phyloP scores from a whole-genome alignment of 2,797 vertebrate species.

The Gymnoscopelus microlampas region DNA sequence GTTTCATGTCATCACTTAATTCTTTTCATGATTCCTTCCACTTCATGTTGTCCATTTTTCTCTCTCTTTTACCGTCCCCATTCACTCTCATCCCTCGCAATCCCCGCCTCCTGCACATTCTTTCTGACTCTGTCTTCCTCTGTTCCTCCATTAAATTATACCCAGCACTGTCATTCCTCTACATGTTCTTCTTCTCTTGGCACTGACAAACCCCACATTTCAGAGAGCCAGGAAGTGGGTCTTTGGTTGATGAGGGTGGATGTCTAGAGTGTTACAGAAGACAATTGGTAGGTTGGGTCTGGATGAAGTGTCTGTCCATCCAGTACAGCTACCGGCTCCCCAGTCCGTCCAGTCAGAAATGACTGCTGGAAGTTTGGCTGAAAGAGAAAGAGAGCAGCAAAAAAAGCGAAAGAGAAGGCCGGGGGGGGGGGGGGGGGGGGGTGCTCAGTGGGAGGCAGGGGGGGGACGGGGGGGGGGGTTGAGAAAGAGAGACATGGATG shows the following conservation, averaged over 20 bases:
- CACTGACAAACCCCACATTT: no score
- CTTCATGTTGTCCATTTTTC: background rate
- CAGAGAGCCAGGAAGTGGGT: no score
- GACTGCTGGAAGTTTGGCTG: background rate
- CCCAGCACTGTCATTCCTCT: no score
- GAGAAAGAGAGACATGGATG: background rate
- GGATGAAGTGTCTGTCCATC: no score
- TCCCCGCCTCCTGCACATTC: conserved; percentile 3
- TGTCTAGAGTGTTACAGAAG: no score
- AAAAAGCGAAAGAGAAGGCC: background rate
- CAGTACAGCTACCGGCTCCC: no score
- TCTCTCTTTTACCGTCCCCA: background rate
- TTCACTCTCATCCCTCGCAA: conserved; percentile 2
- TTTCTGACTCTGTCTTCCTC: background rate
- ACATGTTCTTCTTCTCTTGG: no score
- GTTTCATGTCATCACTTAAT: background rate
- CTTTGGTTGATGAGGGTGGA: no score
- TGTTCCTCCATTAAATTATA: background rate
- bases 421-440: conserved; percentile 8
- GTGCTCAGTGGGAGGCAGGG: conserved; percentile 25
- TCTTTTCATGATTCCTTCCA: background rate
- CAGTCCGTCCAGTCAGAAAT: no score
- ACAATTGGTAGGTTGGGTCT: no score
- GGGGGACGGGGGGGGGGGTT: background rate
- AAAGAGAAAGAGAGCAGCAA: background rate